Conservation (phyloP, 2,797 vertebrate genomes). For the Anableps anableps region DNA sequence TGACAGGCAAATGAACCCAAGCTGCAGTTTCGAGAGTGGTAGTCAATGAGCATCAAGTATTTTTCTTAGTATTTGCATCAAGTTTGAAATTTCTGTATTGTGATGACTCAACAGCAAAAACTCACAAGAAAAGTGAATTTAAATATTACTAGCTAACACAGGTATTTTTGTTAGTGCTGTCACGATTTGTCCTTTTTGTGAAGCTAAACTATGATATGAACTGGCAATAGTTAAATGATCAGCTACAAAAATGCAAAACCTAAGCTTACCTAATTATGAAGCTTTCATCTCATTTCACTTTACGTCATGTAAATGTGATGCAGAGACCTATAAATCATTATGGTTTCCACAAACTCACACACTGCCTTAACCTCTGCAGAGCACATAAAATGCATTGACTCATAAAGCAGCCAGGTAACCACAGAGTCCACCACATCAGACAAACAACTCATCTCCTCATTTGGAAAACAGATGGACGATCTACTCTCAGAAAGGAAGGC, state of each 20-base stretch:
- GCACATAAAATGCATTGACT: constrained; percentile 46
- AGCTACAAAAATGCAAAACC: not conserved
- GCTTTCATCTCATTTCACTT: constrained; percentile 16
- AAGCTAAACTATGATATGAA: not conserved
- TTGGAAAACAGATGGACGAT: constrained; percentile 69
- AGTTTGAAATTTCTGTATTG: not conserved
- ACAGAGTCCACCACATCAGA: constrained; percentile 57
- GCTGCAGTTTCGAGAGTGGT: too few species aligned
- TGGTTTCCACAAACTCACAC: constrained; percentile 18
- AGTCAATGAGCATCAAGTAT: too few species aligned
- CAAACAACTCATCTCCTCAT: constrained; percentile 63
- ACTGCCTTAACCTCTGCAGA: constrained; percentile 3
- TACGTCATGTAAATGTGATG: constrained; percentile 24
- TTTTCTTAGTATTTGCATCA: too few species aligned
- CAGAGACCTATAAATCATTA: constrained; percentile 37
- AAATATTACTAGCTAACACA: too few species aligned
- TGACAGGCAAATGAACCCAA: too few species aligned
- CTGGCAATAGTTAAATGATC: not conserved
- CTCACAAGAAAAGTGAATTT: too few species aligned
- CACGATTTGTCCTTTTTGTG: not conserved
- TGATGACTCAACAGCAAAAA: not conserved
- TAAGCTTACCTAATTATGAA: constrained; percentile 1
- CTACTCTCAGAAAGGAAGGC: constrained; percentile 25
- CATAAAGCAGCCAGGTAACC: constrained; percentile 53
- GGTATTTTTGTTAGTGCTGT: not conserved